Conservation (phyloP, 2,888 invertebrate genomes). For the Cephus pygmeus region DNA sequence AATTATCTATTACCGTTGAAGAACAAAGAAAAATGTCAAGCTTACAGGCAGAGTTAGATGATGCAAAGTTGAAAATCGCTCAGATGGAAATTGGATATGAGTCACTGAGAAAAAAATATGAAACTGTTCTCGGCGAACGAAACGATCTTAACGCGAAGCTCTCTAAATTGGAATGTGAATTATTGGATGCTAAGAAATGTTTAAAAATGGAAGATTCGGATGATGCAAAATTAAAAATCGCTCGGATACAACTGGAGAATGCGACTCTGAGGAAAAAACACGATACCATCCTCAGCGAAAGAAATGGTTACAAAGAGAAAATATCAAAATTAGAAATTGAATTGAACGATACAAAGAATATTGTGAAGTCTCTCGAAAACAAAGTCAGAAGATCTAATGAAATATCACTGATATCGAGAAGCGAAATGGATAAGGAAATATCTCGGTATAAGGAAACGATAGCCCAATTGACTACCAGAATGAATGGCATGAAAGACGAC, state of each 20-base stretch:
- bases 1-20: slow-evolving; percentile 48
- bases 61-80: slow-evolving; percentile 53
- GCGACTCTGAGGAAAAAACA: slow-evolving; percentile 46
- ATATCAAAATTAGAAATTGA: slow-evolving; percentile 69
- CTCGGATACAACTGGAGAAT: slow-evolving; percentile 44
- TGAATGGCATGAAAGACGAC: slow-evolving; percentile 40
- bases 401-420: slow-evolving; percentile 27
- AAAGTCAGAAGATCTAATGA: slow-evolving; percentile 47
- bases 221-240: slow-evolving; percentile 35
- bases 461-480: slow-evolving; percentile 36
- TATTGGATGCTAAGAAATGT: slow-evolving; percentile 38
- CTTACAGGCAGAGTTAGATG: slow-evolving; percentile 50
- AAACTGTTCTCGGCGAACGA: slow-evolving; percentile 42
- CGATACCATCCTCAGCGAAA: slow-evolving; percentile 46
- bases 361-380: slow-evolving; percentile 56
- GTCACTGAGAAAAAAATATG: slow-evolving; percentile 52
- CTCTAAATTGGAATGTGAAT: slow-evolving; percentile 39
- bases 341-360: slow-evolving; percentile 55
- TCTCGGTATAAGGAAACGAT: slow-evolving; percentile 47
- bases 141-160: slow-evolving; percentile 41
- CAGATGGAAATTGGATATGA: slow-evolving; percentile 57
- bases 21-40: slow-evolving; percentile 51
- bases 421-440: slow-evolving; percentile 46
- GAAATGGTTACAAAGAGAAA: slow-evolving; percentile 65
- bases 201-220: slow-evolving; percentile 36